These are phyloP conservation scores for Brachystomella parvula DNA, from an alignment of 1,140 invertebrate species.

Conservation along the genomic window DNA sequence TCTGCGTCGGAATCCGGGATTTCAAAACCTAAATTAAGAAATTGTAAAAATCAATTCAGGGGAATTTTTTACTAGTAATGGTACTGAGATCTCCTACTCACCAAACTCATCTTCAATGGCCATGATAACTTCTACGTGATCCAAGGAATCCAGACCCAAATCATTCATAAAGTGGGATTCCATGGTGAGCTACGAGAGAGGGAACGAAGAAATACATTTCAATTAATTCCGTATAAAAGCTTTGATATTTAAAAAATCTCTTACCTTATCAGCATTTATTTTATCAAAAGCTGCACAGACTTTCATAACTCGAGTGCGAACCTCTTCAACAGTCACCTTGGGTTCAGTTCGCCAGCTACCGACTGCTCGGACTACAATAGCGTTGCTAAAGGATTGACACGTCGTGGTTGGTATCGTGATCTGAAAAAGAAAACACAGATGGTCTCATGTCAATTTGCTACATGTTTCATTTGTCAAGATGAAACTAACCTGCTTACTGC, in stretches of 20 bases:
- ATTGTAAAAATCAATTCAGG: constrained; percentile 42
- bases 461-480: too few species aligned
- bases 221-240: background rate
- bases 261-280: constrained; percentile 73
- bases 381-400: too few species aligned
- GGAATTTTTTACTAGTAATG: constrained; percentile 16
- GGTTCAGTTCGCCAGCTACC: background rate
- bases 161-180: constrained; percentile 97
- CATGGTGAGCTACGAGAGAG: constrained; percentile 62
- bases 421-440: too few species aligned
- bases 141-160: constrained; percentile 90
- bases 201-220: background rate
- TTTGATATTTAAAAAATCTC: constrained; percentile 20
- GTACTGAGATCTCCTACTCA: constrained; percentile 30
- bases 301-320: constrained; percentile 65
- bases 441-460: too few species aligned
- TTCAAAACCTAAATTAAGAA: constrained; percentile 66
- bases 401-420: too few species aligned
- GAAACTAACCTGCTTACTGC: too few species aligned
- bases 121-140: constrained; percentile 99
- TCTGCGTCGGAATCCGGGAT: constrained; percentile 97
- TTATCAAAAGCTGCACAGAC: constrained; percentile 71
- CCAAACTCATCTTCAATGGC: constrained; percentile 99
- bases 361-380: background rate
- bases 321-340: constrained; percentile 45